Evolutionary conservation across 1,140 invertebrate species (phyloP), one percentile per base, ranked within the genome.

Genomic region (Melitaea cinxia): DNA sequence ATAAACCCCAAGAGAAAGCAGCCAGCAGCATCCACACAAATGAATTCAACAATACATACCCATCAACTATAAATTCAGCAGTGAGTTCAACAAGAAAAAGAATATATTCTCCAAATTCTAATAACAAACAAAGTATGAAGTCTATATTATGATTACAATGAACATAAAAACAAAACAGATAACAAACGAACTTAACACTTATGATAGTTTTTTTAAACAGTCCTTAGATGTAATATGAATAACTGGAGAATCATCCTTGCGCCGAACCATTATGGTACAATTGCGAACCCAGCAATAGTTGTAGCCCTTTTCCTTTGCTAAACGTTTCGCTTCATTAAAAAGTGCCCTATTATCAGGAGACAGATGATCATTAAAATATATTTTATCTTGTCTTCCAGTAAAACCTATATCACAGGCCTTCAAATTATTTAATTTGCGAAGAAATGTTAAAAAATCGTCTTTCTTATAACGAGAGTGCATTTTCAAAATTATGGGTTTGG

Each of bases 331-430:
- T 6, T 47, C 39, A 21, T 33, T 23, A 15, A 63, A 19, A 4
- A 63, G 14, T 10, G 10, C 12, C 47, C 55, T 55, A 12, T 63
- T 63, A 9, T 5, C 4, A 4, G 33, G 21, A 2, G 60, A 33
- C 7, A 63, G 37, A 10, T 63, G 60, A 23, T 63, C 60, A 26
- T 63, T 63, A 14, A 54, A 12, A 45, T 62, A 54, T 19, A 54
- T 35, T 35, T 35, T 4, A 10, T 35, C 42, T 37, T 42, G 52
- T 10, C 15, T 2, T 12, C 52, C 52, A 3, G 30, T 14, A 12
- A 54, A n/a, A 19, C 30, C 52, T 12, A 35, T 54, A 28, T 54
- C 52, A 2, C 33, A 33, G 4, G 23, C 30, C 28, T 14, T 35
- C 15, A 28, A 33, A 19, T 19, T 54, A 4, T 33, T 19, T 1